These are phyloP conservation scores for Aphidius ervi DNA, from an alignment of 1,140 invertebrate species.

Conservation along the genomic window DNA sequence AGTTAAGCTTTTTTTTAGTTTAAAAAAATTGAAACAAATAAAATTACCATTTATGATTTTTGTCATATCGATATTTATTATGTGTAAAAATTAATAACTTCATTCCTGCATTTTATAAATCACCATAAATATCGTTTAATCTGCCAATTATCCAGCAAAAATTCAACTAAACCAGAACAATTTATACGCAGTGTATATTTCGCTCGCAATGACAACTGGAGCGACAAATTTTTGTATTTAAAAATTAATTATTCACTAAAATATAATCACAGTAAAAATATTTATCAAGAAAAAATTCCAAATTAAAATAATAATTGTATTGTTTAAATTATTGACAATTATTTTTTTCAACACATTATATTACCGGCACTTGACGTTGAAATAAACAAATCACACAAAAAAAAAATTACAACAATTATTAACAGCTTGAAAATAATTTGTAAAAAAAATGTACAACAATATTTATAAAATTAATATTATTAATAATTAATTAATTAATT, in stretches of 20 bases:
- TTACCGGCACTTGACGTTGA: too few species aligned
- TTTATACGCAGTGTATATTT: not conserved
- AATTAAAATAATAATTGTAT: too few species aligned
- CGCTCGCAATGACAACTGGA: slow-evolving; percentile 19
- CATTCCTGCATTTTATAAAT: not conserved
- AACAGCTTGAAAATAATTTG: too few species aligned
- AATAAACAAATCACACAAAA: too few species aligned
- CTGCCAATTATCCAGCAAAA: not conserved
- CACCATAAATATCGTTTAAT: not conserved
- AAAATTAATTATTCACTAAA: not conserved
- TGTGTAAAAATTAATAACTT: not conserved
- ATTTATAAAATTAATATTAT: too few species aligned
- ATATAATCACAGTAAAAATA: too few species aligned
- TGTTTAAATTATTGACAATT: too few species aligned
- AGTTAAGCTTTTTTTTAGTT: not conserved
- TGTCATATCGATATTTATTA: not conserved
- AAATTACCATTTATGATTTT: not conserved
- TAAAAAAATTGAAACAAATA: not conserved
- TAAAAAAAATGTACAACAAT: too few species aligned
- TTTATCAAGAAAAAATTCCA: too few species aligned
- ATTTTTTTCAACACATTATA: too few species aligned
- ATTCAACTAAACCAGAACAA: slow-evolving; percentile 12
- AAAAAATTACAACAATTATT: too few species aligned
- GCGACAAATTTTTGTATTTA: slow-evolving; percentile 13
- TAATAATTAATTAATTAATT: not conserved